A percentile compares a stretch with the other conserved stretches of the same genome.
These are phyloP conservation scores for Pseudococcus viburni DNA, from an alignment of 2,888 invertebrate species.

Conservation along the genomic window DNA sequence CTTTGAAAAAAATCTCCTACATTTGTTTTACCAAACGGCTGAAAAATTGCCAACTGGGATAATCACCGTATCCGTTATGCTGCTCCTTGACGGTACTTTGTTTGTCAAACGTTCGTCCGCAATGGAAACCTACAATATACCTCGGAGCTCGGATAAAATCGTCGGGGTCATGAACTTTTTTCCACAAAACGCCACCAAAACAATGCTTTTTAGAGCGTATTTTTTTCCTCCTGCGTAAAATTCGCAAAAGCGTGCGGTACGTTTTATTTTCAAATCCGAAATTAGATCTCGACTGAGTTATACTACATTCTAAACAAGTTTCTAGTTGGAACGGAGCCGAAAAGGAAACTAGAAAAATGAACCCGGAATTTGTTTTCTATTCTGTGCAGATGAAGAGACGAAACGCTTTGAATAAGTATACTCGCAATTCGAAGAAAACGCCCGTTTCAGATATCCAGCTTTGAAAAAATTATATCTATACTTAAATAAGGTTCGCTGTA, in stretches of 20 bases:
- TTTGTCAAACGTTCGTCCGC: slow-evolving; percentile 19
- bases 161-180: slow-evolving; percentile 51
- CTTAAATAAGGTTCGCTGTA: no score
- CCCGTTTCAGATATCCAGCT: not conserved
- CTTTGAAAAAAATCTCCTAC: slow-evolving; percentile 25
- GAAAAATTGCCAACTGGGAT: slow-evolving; percentile 53
- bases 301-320: slow-evolving; percentile 37
- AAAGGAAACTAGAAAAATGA: slow-evolving; percentile 50
- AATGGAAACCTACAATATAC: not conserved
- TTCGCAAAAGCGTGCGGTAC: not conserved
- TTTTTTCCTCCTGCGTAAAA: not conserved
- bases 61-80: slow-evolving; percentile 47
- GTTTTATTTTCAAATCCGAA: slow-evolving; percentile 32
- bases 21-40: not conserved
- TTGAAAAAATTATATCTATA: no score
- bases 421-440: slow-evolving; percentile 23
- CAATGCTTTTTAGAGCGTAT: slow-evolving; percentile 12
- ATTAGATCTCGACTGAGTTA: slow-evolving; percentile 37
- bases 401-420: not conserved
- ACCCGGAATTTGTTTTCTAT: slow-evolving; percentile 44
- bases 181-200: slow-evolving; percentile 22
- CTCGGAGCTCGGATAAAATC: not conserved
- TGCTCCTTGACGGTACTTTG: not conserved
- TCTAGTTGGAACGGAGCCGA: slow-evolving; percentile 34
- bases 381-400: not conserved